Evolutionary conservation across 2,888 invertebrate species (phyloP), one percentile per base, ranked within the genome.

Genomic region (Cetonia aurata): DNA sequence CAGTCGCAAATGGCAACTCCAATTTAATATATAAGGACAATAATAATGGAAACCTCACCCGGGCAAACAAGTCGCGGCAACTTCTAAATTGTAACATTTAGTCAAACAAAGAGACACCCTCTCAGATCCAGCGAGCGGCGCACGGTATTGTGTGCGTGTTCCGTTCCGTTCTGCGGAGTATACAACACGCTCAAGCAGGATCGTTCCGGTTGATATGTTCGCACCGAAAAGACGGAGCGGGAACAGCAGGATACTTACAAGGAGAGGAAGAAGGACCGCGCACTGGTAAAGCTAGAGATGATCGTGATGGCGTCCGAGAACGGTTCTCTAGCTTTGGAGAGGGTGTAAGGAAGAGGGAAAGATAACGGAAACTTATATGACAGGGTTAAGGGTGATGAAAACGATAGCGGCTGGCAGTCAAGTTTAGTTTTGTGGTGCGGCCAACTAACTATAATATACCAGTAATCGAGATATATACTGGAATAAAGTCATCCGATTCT

Each of bases 361-460:
- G 71, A 71, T 71, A 71, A 71, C 71, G 69, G 71, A 83, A 84
- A 85, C 84, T 84, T 85, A 84, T 85, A 85, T 84, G 84, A 84
- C 84, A 83, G 84, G 85, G 84, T 84, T 83, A 83, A 84, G 84
- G 83, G 84, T 84, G 84, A 82, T 82, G 83, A 84, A 83, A 84
- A 83, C 83, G 84, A 84, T 84, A 83, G 83, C 82, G 56, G 70
- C 59, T 48, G 62, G 48, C 62, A 66, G 70, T 68, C 71, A 68
- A 72, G 72, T 70, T 72, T 72, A 65, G 72, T 69, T 69, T 71
- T 71, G 52, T 69, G 66, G 37, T 48, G 37, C 53, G 50, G 62
- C 53, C 60, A 44, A 62, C 52, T 56, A 41, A 69, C 69, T 69
- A 66, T 72, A 72, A 72, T 72, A 69, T 50, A 25, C 25, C 25